Evolutionary conservation across 1,140 invertebrate species (phyloP), one percentile per base, ranked within the genome.

Genomic region (Eubasilissa regina): DNA sequence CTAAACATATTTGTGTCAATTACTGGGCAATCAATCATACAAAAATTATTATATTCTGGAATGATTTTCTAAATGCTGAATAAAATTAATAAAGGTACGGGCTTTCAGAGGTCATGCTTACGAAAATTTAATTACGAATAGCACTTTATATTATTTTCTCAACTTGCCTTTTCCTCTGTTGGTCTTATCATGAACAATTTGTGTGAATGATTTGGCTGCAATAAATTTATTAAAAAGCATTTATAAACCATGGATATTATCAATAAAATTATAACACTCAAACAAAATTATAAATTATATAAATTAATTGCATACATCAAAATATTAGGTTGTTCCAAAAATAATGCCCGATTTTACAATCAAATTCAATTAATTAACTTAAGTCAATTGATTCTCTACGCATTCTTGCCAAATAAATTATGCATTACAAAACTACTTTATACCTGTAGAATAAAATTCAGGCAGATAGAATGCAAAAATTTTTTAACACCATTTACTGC

Each of bases 121-220:
- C 58, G 73, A 43, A 75, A 75, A 25, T 51, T 70, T 51, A 70
- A 13, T 70, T 25, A 70, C 66, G 12, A 13, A 70, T 25, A 45
- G 10, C 66, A 70, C 66, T 48, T 13, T 17, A 64, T 68, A 19
- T 17, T 6, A 13, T 70, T 35, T 35, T 35, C 9, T 66, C 17
- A 81, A 82, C 81, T 80, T 82, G 81, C 78, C 78, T 82, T 80
- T 77, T 48, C 70, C 72, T 21, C 56, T 73, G 62, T 80, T 80
- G 53, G 72, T 80, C 73, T 82, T 82, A 80, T 80, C 78, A 76
- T 77, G 53, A 45, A 82, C 81, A 70, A 82, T 80, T 77, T 82
- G 78, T 77, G 81, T 79, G 62, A 82, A 77, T 73, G 81, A 82
- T 74, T 79, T 82, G 10, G 75, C 81, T 82, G 81, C 12, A 82